phyloP scores from a whole-genome alignment of 2,113 vertebrate species.

The Lophura nycthemera region DNA sequence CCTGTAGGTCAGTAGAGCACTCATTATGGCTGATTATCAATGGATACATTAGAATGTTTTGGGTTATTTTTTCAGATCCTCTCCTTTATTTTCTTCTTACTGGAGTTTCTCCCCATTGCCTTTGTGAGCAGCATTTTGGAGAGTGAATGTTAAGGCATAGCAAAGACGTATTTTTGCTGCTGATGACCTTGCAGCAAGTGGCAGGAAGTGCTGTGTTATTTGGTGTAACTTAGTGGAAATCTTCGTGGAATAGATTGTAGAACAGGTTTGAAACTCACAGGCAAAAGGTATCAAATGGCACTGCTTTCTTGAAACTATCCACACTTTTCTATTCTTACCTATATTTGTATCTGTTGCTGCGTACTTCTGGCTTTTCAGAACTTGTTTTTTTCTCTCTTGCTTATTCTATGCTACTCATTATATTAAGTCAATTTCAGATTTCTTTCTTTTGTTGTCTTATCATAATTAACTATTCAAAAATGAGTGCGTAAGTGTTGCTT shows the following conservation, averaged over 20 bases:
- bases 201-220: not conserved
- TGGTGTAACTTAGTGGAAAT: not conserved
- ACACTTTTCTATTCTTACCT: not conserved
- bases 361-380: constrained; percentile 1
- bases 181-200: not conserved
- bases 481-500: not conserved
- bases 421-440: constrained; percentile 38
- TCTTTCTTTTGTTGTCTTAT: constrained; percentile 51
- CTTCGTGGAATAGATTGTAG: not conserved
- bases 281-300: not conserved
- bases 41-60: no score
- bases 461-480: constrained; percentile 48
- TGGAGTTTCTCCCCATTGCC: not conserved
- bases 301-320: not conserved
- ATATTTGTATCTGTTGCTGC: not conserved
- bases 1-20: not conserved
- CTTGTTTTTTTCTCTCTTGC: not conserved
- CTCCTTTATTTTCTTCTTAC: not conserved
- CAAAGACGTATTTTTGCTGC: not conserved
- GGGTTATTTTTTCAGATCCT: not conserved
- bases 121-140: not conserved
- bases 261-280: not conserved
- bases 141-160: not conserved
- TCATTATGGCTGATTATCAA: not conserved
- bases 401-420: constrained; percentile 17